Base-by-base conservation (phyloP, 2,797 vertebrate genomes). In the Pipistrellus nathusii region DNA sequence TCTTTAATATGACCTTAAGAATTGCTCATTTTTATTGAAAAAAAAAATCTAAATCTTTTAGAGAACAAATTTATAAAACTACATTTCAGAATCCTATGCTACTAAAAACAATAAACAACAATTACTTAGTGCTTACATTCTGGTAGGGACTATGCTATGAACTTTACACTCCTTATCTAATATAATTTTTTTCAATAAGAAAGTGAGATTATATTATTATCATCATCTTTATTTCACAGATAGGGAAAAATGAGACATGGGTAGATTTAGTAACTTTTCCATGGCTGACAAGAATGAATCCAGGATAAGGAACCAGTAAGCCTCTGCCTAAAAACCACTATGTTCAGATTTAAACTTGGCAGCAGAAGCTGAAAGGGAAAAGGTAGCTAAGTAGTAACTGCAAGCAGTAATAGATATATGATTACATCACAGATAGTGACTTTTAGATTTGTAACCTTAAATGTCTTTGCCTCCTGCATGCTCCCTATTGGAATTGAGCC, bases 241-340 rank as follows among this genome's bases (percentile, higher is more conserved):
- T 59, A 95, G 84, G 88, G 77, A 97, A 93, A 96, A 95, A 62
- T 90, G 87, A 96, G 80, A 77, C 91, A 91, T 57, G 94, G 91
- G 93, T 94, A 97, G 94, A 81, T 95, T 97, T 94, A 95, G 80
- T 84, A 97, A 96, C 93, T 97, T 95, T 85, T 41, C 69, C 38
- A 69, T 3, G 23, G 20, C 13, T 88, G 62, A 85, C 21, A 85
- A 62, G 35, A 41, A 64, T 57, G 13, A 66, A 77, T 41, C 35
- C 25, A 57, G 35, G 15, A 11, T 69, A 87, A 91, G 38, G 17
- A 88, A 25, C 17, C 59, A 53, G 1, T 30, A 51, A 35, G 2
- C 32, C 4, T 20, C 23, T 21, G n/a, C 20, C 41, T 9, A 17
- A 77, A 80, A 88, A 72, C 44, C 10, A 51, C 21, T 71, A 2